Conservation (phyloP, 2,888 invertebrate species). For the Hipparchia semele region DNA sequence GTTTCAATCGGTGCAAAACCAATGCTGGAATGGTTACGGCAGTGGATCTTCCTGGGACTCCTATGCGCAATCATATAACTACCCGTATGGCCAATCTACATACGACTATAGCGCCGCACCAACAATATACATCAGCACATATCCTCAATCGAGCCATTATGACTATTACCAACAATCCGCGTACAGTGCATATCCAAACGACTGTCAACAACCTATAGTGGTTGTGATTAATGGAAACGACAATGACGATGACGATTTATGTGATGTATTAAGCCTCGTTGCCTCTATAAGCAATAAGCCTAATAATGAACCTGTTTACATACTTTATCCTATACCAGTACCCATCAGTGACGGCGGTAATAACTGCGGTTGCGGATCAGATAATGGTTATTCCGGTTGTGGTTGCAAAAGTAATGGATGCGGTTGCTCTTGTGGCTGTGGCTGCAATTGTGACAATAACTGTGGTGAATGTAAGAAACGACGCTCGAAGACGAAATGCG, state of each 20-base stretch:
- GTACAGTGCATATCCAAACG: constrained; percentile 20
- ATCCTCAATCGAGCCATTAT: constrained; percentile 21
- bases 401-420: constrained; percentile 32
- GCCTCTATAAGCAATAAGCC: constrained; percentile 26
- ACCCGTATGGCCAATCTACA: constrained; percentile 14
- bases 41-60: constrained; percentile 24
- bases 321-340: constrained; percentile 33
- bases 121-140: constrained; percentile 19
- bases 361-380: constrained; percentile 29
- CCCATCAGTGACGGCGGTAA: constrained; percentile 5
- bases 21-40: constrained; percentile 23
- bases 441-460: constrained; percentile 11
- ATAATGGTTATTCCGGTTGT: constrained; percentile 26
- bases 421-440: constrained; percentile 16
- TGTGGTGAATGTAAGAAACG: constrained; percentile 20
- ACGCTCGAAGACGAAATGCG: constrained; percentile 31
- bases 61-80: constrained; percentile 15
- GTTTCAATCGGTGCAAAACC: constrained; percentile 23
- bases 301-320: constrained; percentile 31
- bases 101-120: constrained; percentile 18
- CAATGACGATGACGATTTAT: constrained; percentile 18
- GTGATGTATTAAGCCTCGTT: constrained; percentile 29
- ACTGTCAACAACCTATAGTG: constrained; percentile 33
- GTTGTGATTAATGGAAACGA: constrained; percentile 32
- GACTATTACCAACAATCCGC: constrained; percentile 26